These are phyloP conservation scores for Eilema sororculum DNA, from an alignment of 2,888 invertebrate species.

Conservation along the genomic window DNA sequence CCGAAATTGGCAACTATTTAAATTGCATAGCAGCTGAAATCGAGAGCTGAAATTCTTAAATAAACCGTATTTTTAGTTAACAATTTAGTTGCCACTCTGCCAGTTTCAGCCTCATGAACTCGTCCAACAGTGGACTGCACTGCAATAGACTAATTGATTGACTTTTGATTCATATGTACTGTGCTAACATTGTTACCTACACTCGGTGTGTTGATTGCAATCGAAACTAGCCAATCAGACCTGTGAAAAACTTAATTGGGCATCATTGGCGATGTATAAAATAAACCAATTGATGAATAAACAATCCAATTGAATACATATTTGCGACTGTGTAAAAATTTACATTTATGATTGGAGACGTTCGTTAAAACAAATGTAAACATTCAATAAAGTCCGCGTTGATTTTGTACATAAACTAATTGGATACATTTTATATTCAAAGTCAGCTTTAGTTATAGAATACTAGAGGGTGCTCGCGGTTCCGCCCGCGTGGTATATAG, in stretches of 20 bases:
- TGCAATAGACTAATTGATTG: neutral
- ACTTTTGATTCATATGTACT: neutral
- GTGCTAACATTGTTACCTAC: neutral
- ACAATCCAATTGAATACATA: slow-evolving; percentile 38
- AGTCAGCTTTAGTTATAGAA: neutral
- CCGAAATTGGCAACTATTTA: too few relatives aligned
- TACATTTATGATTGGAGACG: slow-evolving; percentile 54
- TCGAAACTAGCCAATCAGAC: slow-evolving; percentile 11
- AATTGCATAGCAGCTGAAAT: too few relatives aligned
- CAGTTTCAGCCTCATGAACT: too few relatives aligned
- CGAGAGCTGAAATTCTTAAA: too few relatives aligned
- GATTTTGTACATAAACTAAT: slow-evolving; percentile 28
- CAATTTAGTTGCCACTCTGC: too few relatives aligned
- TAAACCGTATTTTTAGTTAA: too few relatives aligned
- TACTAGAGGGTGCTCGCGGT: neutral
- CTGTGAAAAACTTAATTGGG: slow-evolving; percentile 28
- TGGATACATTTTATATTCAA: slow-evolving; percentile 16
- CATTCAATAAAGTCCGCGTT: slow-evolving; percentile 14
- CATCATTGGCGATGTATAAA: slow-evolving; percentile 36
- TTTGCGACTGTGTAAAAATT: slow-evolving; percentile 47
- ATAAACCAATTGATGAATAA: slow-evolving; percentile 45
- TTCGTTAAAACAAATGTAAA: slow-evolving; percentile 28
- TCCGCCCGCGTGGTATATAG: neutral
- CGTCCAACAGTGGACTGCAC: too few relatives aligned
- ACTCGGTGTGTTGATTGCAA: neutral